Conservation (phyloP, 2,888 invertebrate genomes). For the Eumerus sabulonum region DNA sequence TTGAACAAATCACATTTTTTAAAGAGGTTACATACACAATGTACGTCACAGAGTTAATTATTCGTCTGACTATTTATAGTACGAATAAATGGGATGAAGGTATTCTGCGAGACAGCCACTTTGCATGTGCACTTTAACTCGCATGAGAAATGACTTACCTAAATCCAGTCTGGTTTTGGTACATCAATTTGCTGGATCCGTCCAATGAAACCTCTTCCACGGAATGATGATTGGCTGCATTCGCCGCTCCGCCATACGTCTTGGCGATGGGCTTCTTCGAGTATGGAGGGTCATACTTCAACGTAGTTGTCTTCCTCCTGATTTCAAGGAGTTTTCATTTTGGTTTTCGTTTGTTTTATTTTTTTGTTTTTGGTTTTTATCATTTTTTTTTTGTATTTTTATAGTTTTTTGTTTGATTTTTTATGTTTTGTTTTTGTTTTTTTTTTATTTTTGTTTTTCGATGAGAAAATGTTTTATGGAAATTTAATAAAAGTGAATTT, state of each 20-base stretch:
- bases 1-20: no score
- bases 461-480: conserved; percentile 67
- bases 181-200: conserved; percentile 90
- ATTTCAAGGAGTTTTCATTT: conserved; percentile 71
- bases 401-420: conserved; percentile 53
- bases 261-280: conserved; percentile 89
- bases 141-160: conserved; percentile 85
- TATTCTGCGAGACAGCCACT: no score
- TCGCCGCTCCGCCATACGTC: conserved; percentile 83
- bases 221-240: conserved; percentile 85
- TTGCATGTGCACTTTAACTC: no score
- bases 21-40: no score
- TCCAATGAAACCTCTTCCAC: conserved; percentile 90
- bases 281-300: conserved; percentile 93
- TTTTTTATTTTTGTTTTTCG: conserved; percentile 63
- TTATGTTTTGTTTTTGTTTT: conserved; percentile 33
- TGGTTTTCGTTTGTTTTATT: conserved; percentile 68
- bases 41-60: no score
- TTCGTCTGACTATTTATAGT: no score
- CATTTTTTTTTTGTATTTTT: conserved; percentile 41
- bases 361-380: conserved; percentile 36
- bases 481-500: conserved; percentile 69
- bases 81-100: no score
- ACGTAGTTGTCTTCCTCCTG: conserved; percentile 93
- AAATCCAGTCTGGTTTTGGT: conserved; percentile 84